phyloP scores from a whole-genome alignment of 1,140 invertebrate genomes.

The Eumeta japonica region DNA sequence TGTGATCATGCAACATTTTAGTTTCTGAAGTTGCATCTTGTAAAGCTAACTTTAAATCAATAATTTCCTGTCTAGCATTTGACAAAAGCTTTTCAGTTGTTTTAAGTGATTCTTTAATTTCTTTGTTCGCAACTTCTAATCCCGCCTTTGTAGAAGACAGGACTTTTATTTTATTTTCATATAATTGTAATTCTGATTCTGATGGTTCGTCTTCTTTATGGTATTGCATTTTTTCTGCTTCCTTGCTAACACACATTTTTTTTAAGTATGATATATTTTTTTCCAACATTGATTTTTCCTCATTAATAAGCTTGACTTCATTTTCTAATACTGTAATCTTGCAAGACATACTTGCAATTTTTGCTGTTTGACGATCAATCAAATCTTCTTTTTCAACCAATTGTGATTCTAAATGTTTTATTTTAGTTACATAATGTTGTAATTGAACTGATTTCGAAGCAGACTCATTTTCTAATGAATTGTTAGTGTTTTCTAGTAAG shows the following conservation, averaged over 20 bases:
- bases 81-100: conserved; percentile 46
- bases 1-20: conserved; percentile 37
- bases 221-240: conserved; percentile 30
- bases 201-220: conserved; percentile 24
- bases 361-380: conserved; percentile 43
- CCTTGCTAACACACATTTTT: conserved; percentile 45
- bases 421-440: conserved; percentile 41
- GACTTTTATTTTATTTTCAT: conserved; percentile 46
- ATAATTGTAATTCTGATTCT: conserved; percentile 44
- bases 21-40: conserved; percentile 53
- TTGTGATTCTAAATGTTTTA: conserved; percentile 40
- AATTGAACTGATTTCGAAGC: conserved; percentile 60
- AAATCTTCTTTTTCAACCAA: conserved; percentile 42
- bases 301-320: conserved; percentile 44
- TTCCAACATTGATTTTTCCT: conserved; percentile 42
- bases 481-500: conserved; percentile 70
- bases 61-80: conserved; percentile 47
- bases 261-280: conserved; percentile 51
- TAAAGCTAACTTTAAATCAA: conserved; percentile 49
- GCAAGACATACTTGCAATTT: conserved; percentile 40
- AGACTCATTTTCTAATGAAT: conserved; percentile 69
- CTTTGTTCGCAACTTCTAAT: conserved; percentile 33
- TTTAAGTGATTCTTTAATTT: conserved; percentile 33
- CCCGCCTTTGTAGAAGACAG: conserved; percentile 36
- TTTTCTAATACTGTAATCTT: conserved; percentile 44